Conservation (phyloP, 2,888 invertebrate genomes). For the Entomobrya proxima region DNA sequence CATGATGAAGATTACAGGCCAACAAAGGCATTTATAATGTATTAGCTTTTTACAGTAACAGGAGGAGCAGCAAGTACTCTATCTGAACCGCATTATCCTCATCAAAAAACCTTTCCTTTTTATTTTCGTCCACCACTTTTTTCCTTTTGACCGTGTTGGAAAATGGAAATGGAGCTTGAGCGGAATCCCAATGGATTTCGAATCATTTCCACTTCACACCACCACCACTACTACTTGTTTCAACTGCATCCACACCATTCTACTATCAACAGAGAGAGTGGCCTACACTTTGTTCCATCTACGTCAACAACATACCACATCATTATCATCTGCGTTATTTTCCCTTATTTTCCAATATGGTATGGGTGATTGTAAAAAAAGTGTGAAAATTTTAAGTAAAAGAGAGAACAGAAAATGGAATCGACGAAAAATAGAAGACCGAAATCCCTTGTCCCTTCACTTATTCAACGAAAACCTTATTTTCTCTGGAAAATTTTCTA, state of each 20-base stretch:
- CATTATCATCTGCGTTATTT: neutral
- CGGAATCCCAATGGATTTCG: constrained; percentile 68
- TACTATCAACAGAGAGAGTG: neutral
- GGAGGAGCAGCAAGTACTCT: constrained; percentile 30
- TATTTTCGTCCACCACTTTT: constrained; percentile 44
- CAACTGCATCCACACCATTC: neutral
- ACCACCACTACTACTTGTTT: constrained; percentile 19
- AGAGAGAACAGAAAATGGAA: neutral
- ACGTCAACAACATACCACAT: neutral
- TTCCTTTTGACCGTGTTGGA: constrained; percentile 28
- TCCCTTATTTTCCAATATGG: neutral
- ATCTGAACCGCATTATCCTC: constrained; percentile 50
- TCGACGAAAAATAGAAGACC: neutral
- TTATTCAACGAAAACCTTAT: neutral
- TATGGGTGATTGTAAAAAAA: constrained; percentile 7
- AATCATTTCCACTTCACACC: constrained; percentile 70
- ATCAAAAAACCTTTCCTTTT: constrained; percentile 28
- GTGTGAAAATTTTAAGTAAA: constrained; percentile 14
- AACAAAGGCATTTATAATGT: constrained; percentile 49
- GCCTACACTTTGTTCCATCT: neutral
- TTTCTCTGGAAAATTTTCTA: neutral
- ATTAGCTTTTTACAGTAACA: constrained; percentile 2
- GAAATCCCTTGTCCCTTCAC: neutral
- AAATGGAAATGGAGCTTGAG: constrained; percentile 61
- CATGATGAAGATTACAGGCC: neutral